Conservation (phyloP, 2,797 vertebrate species). For the Notolabrus celidotus region DNA sequence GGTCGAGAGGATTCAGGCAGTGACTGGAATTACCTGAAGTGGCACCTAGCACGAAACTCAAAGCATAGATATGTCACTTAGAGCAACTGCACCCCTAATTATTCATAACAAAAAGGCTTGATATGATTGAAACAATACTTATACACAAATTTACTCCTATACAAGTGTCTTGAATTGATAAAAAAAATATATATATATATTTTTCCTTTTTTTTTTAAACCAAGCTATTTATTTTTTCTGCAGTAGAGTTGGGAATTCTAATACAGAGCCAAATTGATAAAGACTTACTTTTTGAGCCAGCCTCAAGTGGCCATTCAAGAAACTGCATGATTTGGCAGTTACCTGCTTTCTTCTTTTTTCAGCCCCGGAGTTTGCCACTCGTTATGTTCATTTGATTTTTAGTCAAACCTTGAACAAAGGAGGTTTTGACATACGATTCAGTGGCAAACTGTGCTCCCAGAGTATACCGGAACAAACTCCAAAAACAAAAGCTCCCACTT, state of each 20-base stretch:
- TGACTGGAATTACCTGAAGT: background rate
- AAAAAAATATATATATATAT: too few species aligned
- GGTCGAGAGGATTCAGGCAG: background rate
- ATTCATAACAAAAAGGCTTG: background rate
- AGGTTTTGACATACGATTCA: background rate
- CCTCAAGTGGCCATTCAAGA: background rate
- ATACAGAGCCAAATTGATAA: background rate
- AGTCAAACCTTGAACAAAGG: slow-evolving; percentile 11
- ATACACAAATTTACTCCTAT: background rate
- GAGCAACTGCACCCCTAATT: background rate
- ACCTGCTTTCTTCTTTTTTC: background rate
- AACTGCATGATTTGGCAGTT: background rate
- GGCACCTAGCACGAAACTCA: background rate
- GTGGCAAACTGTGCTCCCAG: slow-evolving; percentile 15
- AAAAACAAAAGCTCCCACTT: slow-evolving; percentile 46
- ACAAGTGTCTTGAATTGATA: too few species aligned
- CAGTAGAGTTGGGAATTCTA: background rate
- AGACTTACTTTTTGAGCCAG: background rate
- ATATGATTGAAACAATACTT: background rate
- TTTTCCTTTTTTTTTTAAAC: too few species aligned
- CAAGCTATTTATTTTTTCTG: too few species aligned
- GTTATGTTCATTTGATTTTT: slow-evolving; percentile 1
- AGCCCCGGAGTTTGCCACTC: background rate
- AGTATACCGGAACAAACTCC: slow-evolving; percentile 47
- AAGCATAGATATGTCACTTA: background rate